These are phyloP conservation scores for Dicyrtomina minuta DNA, from an alignment of 2,888 invertebrate genomes.

Conservation along the genomic window DNA sequence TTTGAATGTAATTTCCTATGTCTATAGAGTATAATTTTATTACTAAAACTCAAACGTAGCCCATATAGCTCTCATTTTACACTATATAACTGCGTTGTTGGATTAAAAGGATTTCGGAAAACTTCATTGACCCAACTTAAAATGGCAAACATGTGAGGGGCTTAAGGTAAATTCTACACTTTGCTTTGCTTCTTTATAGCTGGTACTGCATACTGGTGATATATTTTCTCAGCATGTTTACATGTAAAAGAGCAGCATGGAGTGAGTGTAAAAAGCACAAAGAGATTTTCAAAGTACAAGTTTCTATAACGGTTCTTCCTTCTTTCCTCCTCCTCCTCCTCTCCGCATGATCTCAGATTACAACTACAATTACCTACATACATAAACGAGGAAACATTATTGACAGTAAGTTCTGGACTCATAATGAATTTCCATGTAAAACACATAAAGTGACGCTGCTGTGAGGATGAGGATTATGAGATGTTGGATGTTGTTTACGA, in stretches of 20 bases:
- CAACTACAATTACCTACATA: background rate
- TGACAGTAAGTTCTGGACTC: constrained; percentile 16
- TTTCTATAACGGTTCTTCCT: constrained; percentile 12
- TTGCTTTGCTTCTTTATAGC: too few species aligned
- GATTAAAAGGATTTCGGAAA: too few species aligned
- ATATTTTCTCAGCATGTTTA: background rate
- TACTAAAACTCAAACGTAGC: too few species aligned
- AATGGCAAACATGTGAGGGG: constrained; percentile 6
- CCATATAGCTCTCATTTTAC: too few species aligned
- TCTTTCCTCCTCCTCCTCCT: too few species aligned
- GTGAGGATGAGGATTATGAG: constrained; percentile 7
- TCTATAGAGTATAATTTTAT: too few species aligned
- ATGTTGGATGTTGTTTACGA: background rate
- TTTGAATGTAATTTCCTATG: too few species aligned
- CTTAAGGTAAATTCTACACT: background rate
- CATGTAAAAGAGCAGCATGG: background rate
- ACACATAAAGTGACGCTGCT: background rate
- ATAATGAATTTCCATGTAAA: constrained; percentile 28
- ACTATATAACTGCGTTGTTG: too few species aligned
- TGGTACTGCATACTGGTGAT: background rate
- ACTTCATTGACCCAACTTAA: background rate
- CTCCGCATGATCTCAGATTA: constrained; percentile 12
- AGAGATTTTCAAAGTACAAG: constrained; percentile 7
- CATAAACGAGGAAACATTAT: too few species aligned
- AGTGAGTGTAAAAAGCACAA: constrained; percentile 8